A percentile compares a stretch with the other conserved stretches of the same genome.
Evolutionary conservation across 1,140 invertebrate species (phyloP).

Genomic region (Dinoponera quadriceps): DNA sequence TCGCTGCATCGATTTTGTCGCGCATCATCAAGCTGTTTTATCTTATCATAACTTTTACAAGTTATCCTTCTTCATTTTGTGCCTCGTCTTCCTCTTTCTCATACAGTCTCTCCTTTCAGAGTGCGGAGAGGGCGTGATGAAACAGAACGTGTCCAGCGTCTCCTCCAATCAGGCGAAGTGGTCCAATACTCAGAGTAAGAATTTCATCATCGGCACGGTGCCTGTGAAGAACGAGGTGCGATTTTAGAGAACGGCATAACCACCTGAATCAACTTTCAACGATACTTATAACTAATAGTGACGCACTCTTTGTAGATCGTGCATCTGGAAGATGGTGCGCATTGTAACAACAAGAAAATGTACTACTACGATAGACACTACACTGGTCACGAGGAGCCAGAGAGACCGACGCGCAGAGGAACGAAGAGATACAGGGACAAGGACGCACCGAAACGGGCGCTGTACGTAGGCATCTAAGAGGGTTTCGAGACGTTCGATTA

Average conservation of each 20-base stretch:
- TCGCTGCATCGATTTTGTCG: not conserved
- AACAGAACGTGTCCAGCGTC: constrained; percentile 67
- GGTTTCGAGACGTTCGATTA: not conserved
- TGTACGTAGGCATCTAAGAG: constrained; percentile 65
- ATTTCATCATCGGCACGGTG: constrained; percentile 71
- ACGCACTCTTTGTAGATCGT: constrained; percentile 66
- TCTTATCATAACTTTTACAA: not conserved
- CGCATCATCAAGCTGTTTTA: not conserved
- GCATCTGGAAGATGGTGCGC: constrained; percentile 69
- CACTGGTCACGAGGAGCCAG: constrained; percentile 69
- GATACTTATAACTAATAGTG: not conserved
- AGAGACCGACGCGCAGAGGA: constrained; percentile 71
- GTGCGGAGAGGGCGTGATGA: constrained; percentile 70
- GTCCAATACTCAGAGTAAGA: constrained; percentile 69
- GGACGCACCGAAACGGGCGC: constrained; percentile 70
- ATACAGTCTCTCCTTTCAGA: constrained; percentile 48
- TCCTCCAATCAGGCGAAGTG: constrained; percentile 71
- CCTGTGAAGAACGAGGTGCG: constrained; percentile 71
- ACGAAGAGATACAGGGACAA: constrained; percentile 74
- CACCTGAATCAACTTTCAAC: not conserved
- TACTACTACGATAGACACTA: constrained; percentile 75
- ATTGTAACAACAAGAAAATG: constrained; percentile 75
- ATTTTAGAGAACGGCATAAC: not conserved
- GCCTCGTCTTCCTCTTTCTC: too few species aligned
- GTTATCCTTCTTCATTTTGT: not conserved